A percentile compares a stretch with the other conserved stretches of the same genome.
Conservation (phyloP, 2,888 invertebrate species). For the Lagria hirta region DNA sequence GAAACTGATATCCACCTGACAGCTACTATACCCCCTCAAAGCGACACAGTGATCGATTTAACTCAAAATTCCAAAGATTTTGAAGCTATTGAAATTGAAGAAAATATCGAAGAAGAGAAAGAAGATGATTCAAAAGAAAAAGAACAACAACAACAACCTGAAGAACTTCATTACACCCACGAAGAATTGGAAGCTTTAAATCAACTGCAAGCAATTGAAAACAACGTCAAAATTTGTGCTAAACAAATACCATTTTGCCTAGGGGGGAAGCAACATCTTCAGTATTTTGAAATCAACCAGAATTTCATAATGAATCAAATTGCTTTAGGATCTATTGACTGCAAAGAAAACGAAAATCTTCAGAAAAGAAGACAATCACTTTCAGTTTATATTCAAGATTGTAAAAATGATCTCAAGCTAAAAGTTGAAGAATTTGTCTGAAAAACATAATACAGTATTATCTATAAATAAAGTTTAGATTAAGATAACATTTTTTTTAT, state of each 20-base stretch:
- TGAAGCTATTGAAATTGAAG: neutral
- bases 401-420: conserved; percentile 9
- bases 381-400: conserved; percentile 8
- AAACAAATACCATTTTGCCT: conserved; percentile 12
- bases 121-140: neutral
- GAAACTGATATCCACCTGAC: conserved; percentile 2
- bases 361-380: conserved; percentile 8
- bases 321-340: conserved; percentile 7
- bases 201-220: conserved; percentile 4
- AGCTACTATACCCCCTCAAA: too few relatives aligned
- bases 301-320: conserved; percentile 11
- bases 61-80: conserved; percentile 5
- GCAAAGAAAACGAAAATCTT: conserved; percentile 8
- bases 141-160: neutral
- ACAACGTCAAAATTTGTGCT: conserved; percentile 8
- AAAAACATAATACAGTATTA: too few relatives aligned
- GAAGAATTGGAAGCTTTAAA: conserved; percentile 8
- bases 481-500: too few relatives aligned
- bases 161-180: neutral
- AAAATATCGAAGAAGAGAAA: neutral
- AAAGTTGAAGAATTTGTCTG: conserved; percentile 13
- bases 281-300: conserved; percentile 16
- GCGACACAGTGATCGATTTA: conserved; percentile 4
- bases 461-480: too few relatives aligned
- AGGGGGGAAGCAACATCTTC: conserved; percentile 6